Base-by-base conservation (phyloP, 2,113 vertebrate species). In the Xerus inauris region DNA sequence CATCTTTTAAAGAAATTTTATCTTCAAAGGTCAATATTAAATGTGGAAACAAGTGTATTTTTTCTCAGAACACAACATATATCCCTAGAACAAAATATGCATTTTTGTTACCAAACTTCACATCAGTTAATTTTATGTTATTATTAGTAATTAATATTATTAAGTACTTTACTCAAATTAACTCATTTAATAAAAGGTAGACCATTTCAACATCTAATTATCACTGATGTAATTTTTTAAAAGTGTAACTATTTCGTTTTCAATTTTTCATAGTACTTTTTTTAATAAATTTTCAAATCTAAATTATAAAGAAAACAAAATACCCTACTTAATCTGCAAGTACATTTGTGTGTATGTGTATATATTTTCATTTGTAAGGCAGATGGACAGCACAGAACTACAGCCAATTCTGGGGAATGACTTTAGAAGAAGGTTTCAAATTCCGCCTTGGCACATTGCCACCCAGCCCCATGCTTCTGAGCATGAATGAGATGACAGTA, bases 331-430 rank as follows among this genome's bases (percentile, higher is more conserved):
- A 95, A 79, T 38, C 14, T 67, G 13, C 11, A 86, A 59, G 9
- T 71, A 38, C 16, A 79, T 71, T 88, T 87, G 40, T 79, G 26
- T 49, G 9, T 62, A 62, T 28, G 59, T 62, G 24, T 28, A 62
- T 62, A 28, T 62, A 62, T 62, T 62, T 97, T 54, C 85, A 1
- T 95, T 86, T 97, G 32, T 81, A 98, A 98, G 97, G 85, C 97
- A 99, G 98, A 92, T 99, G 98, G 98, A 98, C 98, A 97, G 98
- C 99, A 51, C 95, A 97, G 54, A 99, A 98, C 96, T 99, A 99
- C 54, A 99, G 98, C 54, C 98, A 98, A 10, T 99, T 99, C 93
- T 99, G 98, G 98, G 98, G 98, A 94, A 98, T 98, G 98, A 99
- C 98, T 59, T 86, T 98, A 79, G 98, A 98, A 94, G 98, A 99